Evolutionary conservation across 2,113 vertebrate species (phyloP).

Genomic region (Neodon shergylaensis): DNA sequence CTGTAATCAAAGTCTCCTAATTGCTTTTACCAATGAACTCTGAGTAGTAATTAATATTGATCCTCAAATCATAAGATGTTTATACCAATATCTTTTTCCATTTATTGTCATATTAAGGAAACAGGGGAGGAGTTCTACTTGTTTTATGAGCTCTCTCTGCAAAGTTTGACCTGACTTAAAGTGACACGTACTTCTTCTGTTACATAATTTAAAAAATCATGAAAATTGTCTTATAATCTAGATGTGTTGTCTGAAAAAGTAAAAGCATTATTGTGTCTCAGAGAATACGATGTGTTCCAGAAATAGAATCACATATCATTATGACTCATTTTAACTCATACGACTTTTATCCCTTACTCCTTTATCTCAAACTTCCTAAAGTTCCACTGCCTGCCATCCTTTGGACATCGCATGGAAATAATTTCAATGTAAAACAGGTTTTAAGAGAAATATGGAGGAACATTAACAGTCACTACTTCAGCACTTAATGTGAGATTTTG

Average conservation of each 20-base stretch:
- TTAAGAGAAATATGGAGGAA: constrained; percentile 27
- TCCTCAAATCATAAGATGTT: neutral
- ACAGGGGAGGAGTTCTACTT: neutral
- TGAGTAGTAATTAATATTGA: neutral
- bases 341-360: neutral
- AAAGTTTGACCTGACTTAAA: neutral
- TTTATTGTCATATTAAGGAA: neutral
- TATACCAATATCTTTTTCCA: neutral
- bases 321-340: neutral
- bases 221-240: neutral
- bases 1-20: neutral
- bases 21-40: neutral
- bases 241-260: neutral
- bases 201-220: neutral
- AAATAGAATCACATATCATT: neutral
- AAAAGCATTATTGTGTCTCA: neutral
- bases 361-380: neutral
- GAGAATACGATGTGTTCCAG: neutral
- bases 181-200: neutral
- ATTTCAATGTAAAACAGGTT: neutral
- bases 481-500: constrained; percentile 44
- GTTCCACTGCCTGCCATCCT: neutral
- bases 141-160: neutral
- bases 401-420: neutral
- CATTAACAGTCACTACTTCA: constrained; percentile 43